phyloP scores from a whole-genome alignment of 2,888 invertebrate species.

The Drosophila acutilabella region DNA sequence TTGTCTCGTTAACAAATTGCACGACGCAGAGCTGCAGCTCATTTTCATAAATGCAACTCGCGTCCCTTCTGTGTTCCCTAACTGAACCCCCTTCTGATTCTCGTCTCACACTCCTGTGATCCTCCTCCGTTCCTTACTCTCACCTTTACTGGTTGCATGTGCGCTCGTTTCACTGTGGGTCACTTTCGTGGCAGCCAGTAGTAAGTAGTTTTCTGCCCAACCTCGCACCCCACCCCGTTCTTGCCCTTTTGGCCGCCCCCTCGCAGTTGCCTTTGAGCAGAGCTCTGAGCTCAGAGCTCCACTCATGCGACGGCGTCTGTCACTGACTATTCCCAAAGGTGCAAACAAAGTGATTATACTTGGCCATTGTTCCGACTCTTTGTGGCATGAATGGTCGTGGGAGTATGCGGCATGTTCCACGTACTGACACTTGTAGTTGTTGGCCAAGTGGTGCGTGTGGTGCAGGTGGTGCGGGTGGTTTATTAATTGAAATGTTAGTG shows the following conservation, averaged over 20 bases:
- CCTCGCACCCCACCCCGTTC: neutral
- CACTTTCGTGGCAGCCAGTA: conserved; percentile 33
- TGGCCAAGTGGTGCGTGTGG: conserved; percentile 2
- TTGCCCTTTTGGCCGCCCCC: conserved; percentile 8
- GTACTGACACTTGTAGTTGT: conserved; percentile 18
- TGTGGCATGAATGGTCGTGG: conserved; percentile 49
- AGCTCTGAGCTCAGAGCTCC: conserved; percentile 44
- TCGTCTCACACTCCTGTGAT: too few relatives aligned
- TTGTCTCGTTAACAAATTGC: conserved; percentile 78
- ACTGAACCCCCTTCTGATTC: too few relatives aligned
- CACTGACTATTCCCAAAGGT: conserved; percentile 82
- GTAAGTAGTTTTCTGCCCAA: conserved; percentile 26
- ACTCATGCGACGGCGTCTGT: conserved; percentile 72
- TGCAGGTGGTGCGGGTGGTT: conserved; percentile 63
- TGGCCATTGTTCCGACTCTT: conserved; percentile 74
- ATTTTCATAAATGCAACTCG: conserved; percentile 74
- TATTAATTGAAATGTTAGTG: conserved; percentile 76
- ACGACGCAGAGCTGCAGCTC: conserved; percentile 56
- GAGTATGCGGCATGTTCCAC: conserved; percentile 42
- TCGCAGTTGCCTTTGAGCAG: neutral
- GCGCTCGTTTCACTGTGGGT: conserved; percentile 15
- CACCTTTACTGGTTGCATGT: conserved; percentile 31
- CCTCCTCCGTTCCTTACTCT: too few relatives aligned
- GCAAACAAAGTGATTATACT: conserved; percentile 84
- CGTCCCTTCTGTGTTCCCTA: neutral